Evolutionary conservation across 2,888 invertebrate genomes (phyloP).

Genomic region (Tupiocoris notatus): DNA sequence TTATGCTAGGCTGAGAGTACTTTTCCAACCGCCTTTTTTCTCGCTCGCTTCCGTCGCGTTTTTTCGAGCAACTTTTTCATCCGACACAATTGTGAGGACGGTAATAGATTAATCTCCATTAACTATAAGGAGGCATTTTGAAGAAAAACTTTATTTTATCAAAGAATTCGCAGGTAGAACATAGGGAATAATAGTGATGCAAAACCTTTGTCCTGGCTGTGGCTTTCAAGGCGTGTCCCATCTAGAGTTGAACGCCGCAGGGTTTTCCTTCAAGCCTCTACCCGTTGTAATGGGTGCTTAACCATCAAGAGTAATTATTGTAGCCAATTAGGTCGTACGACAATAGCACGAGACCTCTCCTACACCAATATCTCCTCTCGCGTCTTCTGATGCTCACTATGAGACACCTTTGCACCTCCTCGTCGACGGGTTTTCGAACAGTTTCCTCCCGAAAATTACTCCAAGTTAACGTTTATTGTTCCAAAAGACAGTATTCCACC

Average conservation of each 20-base stretch:
- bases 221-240: not conserved
- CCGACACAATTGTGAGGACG: no score
- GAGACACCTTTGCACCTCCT: not conserved
- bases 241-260: not conserved
- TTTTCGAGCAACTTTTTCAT: no score
- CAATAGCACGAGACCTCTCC: conserved; percentile 3
- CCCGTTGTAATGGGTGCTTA: conserved; percentile 19
- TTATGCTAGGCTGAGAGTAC: no score
- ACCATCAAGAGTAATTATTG: conserved; percentile 33
- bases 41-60: no score
- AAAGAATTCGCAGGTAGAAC: not conserved
- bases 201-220: not conserved
- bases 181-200: not conserved
- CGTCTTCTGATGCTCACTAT: not conserved
- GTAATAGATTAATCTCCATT: no score
- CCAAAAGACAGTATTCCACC: conserved; percentile 6
- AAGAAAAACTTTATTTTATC: no score
- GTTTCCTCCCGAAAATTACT: conserved; percentile 10
- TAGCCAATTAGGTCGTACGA: conserved; percentile 24
- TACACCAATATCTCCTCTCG: not conserved
- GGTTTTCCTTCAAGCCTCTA: not conserved
- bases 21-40: no score
- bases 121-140: no score
- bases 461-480: conserved; percentile 22
- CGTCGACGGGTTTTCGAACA: conserved; percentile 4